phyloP scores from a whole-genome alignment of 2,113 vertebrate species.

The Zapornia atra region DNA sequence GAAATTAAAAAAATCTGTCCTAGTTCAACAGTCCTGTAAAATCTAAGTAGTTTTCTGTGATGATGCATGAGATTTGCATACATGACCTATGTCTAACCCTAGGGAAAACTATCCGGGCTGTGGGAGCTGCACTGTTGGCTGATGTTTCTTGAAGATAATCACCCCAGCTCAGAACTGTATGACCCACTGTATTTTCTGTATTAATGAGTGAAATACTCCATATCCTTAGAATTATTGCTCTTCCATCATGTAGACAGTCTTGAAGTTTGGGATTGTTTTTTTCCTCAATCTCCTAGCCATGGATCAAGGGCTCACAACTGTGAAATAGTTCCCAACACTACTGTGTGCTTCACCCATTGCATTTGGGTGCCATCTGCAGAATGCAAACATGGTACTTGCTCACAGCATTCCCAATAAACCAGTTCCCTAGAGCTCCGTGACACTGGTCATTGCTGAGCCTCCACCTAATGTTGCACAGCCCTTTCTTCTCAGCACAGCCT shows the following conservation, averaged over 20 bases:
- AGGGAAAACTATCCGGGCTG: not conserved
- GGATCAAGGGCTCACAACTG: not conserved
- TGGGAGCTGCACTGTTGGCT: not conserved
- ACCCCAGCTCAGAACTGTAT: not conserved
- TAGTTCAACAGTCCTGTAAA: not conserved
- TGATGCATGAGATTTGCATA: not conserved
- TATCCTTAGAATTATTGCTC: not conserved
- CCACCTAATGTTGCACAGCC: not conserved
- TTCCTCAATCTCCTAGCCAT: rapidly evolving
- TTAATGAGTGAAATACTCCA: not conserved
- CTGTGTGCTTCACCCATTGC: not conserved
- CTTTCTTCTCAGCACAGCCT: not conserved
- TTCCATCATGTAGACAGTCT: not conserved
- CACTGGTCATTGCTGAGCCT: not conserved
- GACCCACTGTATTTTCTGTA: not conserved
- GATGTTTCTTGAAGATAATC: not conserved
- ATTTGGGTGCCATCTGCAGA: not conserved
- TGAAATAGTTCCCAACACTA: not conserved
- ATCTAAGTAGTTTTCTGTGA: not conserved
- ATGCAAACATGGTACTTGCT: rapidly evolving
- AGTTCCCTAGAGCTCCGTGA: not conserved
- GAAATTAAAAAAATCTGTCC: not conserved
- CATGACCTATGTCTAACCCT: not conserved
- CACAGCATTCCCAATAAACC: rapidly evolving
- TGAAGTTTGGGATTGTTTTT: not conserved